Conservation (phyloP, 2,797 vertebrate species). For the Remorina albescens region DNA sequence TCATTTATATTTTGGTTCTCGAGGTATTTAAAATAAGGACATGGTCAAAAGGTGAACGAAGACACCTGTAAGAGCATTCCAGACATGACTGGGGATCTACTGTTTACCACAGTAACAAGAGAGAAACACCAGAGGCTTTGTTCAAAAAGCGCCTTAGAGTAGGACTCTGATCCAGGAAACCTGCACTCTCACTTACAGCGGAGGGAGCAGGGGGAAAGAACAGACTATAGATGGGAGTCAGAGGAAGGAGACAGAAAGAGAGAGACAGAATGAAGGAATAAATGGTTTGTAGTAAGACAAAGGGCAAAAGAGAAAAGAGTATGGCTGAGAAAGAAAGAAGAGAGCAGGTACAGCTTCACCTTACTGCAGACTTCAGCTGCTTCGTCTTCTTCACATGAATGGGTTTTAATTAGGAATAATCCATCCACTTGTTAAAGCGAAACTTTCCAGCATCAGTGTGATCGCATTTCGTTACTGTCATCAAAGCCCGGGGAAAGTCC, state of each 20-base stretch:
- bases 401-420: conserved; percentile 11
- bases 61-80: conserved; percentile 5
- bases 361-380: not conserved
- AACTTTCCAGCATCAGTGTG: not conserved
- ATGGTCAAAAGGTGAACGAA: conserved; percentile 9
- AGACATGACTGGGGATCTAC: conserved; percentile 12
- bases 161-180: conserved; percentile 51
- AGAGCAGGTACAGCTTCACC: conserved; percentile 13
- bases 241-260: conserved; percentile 20
- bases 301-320: conserved; percentile 40
- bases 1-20: conserved; percentile 8
- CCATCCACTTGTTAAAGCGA: conserved; percentile 9
- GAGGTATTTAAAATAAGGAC: conserved; percentile 7
- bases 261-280: conserved; percentile 54
- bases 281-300: conserved; percentile 56
- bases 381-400: conserved; percentile 36
- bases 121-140: conserved; percentile 43
- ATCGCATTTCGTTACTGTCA: not conserved
- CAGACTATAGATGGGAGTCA: conserved; percentile 43
- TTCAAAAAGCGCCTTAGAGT: conserved; percentile 60
- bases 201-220: conserved; percentile 39
- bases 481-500: not conserved
- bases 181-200: conserved; percentile 63
- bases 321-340: conserved; percentile 20
- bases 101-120: conserved; percentile 28